Percentiles rank a stretch among this genome's conserved stretches.
These are phyloP conservation scores for Alcis repandata DNA, from an alignment of 2,888 invertebrate genomes.

Conservation along the genomic window DNA sequence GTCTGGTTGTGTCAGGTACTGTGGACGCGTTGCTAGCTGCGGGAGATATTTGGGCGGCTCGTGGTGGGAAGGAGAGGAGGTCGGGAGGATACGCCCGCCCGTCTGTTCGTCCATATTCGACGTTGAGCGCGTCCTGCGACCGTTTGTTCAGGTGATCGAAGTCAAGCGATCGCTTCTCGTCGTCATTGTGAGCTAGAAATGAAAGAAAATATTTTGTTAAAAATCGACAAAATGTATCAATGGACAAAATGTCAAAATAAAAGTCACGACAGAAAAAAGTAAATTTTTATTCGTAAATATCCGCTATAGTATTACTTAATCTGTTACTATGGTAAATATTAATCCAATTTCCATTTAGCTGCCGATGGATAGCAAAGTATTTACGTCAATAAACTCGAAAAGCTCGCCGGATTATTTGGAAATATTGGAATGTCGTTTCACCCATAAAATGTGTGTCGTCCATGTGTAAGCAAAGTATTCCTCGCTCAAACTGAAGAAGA, in stretches of 20 bases:
- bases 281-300: background rate
- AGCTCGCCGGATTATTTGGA: background rate
- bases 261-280: background rate
- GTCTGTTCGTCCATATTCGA: slow-evolving; percentile 84
- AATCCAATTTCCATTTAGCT: slow-evolving; percentile 3
- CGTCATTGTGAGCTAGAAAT: slow-evolving; percentile 88
- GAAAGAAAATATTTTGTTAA: slow-evolving; percentile 41
- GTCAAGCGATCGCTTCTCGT: slow-evolving; percentile 90
- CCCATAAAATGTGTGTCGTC: slow-evolving; percentile 11
- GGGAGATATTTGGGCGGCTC: slow-evolving; percentile 90
- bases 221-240: background rate
- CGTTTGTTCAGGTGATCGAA: slow-evolving; percentile 87
- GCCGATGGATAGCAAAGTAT: background rate
- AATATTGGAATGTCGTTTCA: slow-evolving; percentile 8
- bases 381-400: slow-evolving; percentile 6
- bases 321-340: background rate
- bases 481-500: slow-evolving; percentile 27
- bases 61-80: slow-evolving; percentile 91
- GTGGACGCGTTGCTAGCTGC: slow-evolving; percentile 94
- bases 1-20: slow-evolving; percentile 90
- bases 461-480: slow-evolving; percentile 24
- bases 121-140: slow-evolving; percentile 84
- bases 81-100: slow-evolving; percentile 92
- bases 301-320: background rate
- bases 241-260: background rate